These are phyloP conservation scores for Luperina nickerlii DNA, from an alignment of 2,888 invertebrate species.

Conservation along the genomic window DNA sequence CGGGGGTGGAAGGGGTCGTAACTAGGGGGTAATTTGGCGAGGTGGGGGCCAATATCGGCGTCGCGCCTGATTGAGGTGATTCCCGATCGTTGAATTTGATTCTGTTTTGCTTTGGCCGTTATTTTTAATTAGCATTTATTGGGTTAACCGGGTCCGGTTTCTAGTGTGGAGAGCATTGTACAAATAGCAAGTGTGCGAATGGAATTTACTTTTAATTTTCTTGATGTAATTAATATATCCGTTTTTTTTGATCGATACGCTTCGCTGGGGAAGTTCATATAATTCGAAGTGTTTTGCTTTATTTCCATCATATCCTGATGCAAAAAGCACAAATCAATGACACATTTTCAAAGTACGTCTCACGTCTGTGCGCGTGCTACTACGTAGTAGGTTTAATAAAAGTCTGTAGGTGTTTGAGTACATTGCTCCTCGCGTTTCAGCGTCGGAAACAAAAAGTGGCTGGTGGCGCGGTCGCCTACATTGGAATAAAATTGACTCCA, in stretches of 20 bases:
- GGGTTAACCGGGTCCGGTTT: constrained; percentile 52
- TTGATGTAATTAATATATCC: constrained; percentile 30
- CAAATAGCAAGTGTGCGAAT: neutral
- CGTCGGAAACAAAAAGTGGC: constrained; percentile 90
- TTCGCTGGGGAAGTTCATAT: constrained; percentile 18
- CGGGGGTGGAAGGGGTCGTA: constrained; percentile 86
- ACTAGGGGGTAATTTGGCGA: constrained; percentile 90
- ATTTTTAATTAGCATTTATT: constrained; percentile 80
- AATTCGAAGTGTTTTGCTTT: constrained; percentile 34
- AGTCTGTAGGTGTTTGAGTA: constrained; percentile 89
- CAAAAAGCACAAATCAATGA: constrained; percentile 57
- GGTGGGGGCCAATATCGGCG: constrained; percentile 89
- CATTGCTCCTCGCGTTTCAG: constrained; percentile 88
- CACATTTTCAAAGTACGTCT: constrained; percentile 57
- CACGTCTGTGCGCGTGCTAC: constrained; percentile 53
- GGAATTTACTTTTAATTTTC: constrained; percentile 34
- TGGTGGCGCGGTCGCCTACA: constrained; percentile 89
- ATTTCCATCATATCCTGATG: constrained; percentile 37
- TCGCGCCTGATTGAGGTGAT: constrained; percentile 90
- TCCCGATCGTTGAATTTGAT: constrained; percentile 85
- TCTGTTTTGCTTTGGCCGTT: constrained; percentile 79
- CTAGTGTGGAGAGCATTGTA: constrained; percentile 16
- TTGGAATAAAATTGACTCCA: constrained; percentile 91
- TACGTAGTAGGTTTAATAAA: constrained; percentile 86
- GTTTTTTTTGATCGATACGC: constrained; percentile 39